phyloP scores from a whole-genome alignment of 2,888 invertebrate genomes.

The Pristionchus exspectatus region DNA sequence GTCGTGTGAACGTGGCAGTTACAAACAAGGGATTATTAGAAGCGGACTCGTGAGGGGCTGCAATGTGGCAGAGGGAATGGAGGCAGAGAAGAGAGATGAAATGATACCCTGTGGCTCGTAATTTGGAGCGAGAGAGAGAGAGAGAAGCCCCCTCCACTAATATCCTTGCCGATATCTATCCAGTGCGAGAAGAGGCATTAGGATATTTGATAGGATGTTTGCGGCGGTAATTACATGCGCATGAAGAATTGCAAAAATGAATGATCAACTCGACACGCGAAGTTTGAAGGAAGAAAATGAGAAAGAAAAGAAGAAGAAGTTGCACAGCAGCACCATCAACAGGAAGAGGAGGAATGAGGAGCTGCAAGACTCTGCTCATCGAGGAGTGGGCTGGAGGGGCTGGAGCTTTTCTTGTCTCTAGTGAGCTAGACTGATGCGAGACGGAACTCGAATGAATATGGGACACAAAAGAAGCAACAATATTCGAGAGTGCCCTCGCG shows the following conservation, averaged over 20 bases:
- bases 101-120: conserved; percentile 19
- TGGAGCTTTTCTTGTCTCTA: background rate
- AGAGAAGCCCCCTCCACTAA: conserved; percentile 17
- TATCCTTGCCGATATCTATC: conserved; percentile 1
- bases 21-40: conserved; percentile 38
- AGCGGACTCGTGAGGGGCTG: background rate
- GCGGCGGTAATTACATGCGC: conserved; percentile 40
- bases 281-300: background rate
- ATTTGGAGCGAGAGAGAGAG: conserved; percentile 7
- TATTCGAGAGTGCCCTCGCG: conserved; percentile 1
- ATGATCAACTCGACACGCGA: conserved; percentile 42
- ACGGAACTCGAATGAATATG: background rate
- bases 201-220: conserved; percentile 46
- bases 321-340: background rate
- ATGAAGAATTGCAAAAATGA: conserved; percentile 5
- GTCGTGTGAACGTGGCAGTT: conserved; percentile 7
- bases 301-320: background rate
- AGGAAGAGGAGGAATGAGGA: background rate
- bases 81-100: background rate
- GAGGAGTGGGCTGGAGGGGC: background rate
- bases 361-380: background rate
- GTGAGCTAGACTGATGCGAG: conserved; percentile 3
- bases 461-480: background rate
- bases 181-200: background rate
- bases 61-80: conserved; percentile 8